A percentile compares a stretch with the other conserved stretches of the same genome.
phyloP scores from a whole-genome alignment of 2,113 vertebrate genomes.

The Saccopteryx leptura region DNA sequence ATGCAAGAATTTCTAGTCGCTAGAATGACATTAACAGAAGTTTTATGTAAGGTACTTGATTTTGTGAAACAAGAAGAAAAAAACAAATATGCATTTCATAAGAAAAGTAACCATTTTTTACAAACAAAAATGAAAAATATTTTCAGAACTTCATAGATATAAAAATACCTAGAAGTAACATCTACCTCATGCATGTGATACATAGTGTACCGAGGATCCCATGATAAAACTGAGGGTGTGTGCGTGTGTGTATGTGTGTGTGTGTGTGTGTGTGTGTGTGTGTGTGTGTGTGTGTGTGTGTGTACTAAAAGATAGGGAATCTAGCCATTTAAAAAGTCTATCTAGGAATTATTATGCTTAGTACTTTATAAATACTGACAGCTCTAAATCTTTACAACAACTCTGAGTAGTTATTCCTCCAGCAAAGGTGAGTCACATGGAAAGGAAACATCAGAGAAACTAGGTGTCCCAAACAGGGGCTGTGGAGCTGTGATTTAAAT shows the following conservation, averaged over 20 bases:
- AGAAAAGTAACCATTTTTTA: slow-evolving; percentile 52
- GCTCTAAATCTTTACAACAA: background rate
- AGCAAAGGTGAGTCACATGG: background rate
- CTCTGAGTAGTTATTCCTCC: background rate
- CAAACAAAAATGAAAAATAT: slow-evolving; percentile 4
- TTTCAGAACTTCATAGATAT: slow-evolving; percentile 33
- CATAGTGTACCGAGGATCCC: background rate
- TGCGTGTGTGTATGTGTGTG: background rate
- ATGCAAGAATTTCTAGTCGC: background rate
- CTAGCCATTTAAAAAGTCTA: background rate
- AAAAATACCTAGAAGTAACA: background rate
- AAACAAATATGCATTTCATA: slow-evolving; percentile 25
- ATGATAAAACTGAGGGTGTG: background rate
- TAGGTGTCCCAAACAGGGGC: background rate
- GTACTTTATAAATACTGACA: background rate
- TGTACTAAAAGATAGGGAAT: background rate
- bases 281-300: background rate
- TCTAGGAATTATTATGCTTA: background rate
- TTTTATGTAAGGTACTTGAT: slow-evolving; percentile 2
- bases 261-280: background rate
- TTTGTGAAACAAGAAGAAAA: slow-evolving; percentile 44
- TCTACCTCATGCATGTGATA: background rate
- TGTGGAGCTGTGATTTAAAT: background rate
- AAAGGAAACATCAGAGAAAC: background rate
- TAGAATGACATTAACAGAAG: background rate